These are phyloP conservation scores for Callocephalon fimbriatum DNA, from an alignment of 2,113 vertebrate genomes.

Conservation along the genomic window DNA sequence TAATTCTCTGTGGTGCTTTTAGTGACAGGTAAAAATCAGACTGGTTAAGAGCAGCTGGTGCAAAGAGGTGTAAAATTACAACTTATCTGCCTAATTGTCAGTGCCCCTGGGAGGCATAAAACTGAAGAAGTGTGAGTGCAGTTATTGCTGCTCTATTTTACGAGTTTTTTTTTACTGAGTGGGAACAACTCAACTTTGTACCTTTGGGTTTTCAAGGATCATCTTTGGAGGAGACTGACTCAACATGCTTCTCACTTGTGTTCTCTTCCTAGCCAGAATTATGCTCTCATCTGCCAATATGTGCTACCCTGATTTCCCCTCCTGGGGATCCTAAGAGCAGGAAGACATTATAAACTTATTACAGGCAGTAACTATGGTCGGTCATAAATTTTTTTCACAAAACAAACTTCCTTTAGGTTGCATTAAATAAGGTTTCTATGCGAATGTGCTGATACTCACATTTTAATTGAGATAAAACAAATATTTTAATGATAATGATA, in stretches of 20 bases:
- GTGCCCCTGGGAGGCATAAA: constrained; percentile 14
- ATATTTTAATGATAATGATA: background rate
- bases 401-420: background rate
- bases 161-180: background rate
- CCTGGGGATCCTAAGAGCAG: background rate
- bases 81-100: background rate
- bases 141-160: background rate
- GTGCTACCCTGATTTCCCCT: background rate
- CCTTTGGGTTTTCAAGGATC: background rate
- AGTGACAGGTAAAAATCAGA: constrained; percentile 48
- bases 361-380: background rate
- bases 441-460: background rate
- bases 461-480: background rate
- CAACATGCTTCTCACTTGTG: background rate
- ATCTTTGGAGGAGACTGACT: constrained; percentile 8
- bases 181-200: background rate
- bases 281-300: background rate
- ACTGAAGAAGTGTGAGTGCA: background rate
- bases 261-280: background rate
- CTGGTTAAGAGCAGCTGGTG: constrained; percentile 1
- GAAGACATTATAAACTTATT: background rate
- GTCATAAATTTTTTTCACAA: background rate
- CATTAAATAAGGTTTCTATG: background rate
- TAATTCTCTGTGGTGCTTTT: constrained; percentile 17
- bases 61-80: constrained; percentile 31